These are phyloP conservation scores for Parus major DNA, from an alignment of 2,113 vertebrate species.

Conservation along the genomic window DNA sequence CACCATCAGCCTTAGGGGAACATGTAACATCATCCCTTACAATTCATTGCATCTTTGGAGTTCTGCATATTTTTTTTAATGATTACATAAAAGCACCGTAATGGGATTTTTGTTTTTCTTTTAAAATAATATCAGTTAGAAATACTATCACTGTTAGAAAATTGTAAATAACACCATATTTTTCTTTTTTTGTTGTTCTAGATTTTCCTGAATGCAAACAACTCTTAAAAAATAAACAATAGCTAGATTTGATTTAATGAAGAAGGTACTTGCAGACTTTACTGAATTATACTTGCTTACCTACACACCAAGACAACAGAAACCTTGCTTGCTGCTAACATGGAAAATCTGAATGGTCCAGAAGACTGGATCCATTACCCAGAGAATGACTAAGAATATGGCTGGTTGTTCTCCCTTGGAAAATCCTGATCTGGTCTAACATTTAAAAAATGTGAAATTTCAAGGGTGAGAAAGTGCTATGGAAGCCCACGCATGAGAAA, in stretches of 20 bases:
- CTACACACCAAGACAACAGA: neutral
- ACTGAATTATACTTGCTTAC: neutral
- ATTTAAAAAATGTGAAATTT: neutral
- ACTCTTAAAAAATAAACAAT: neutral
- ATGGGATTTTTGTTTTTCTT: neutral
- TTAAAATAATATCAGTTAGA: neutral
- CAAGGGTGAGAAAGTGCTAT: neutral
- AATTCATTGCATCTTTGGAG: neutral
- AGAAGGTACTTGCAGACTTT: neutral
- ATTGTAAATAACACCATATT: neutral
- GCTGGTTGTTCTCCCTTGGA: neutral
- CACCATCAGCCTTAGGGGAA: neutral
- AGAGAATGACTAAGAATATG: neutral
- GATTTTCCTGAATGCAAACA: neutral
- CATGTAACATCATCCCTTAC: neutral
- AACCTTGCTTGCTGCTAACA: neutral
- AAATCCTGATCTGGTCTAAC: neutral
- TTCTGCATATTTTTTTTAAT: constrained; percentile 1
- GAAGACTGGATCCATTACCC: neutral
- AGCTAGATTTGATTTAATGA: neutral
- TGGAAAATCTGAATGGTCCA: neutral
- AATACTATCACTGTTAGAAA: neutral
- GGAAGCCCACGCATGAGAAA: rapidly evolving
- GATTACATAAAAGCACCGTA: constrained; percentile 6
- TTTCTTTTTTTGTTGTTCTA: neutral